These are phyloP conservation scores for Holcopasites calliopsidis DNA, from an alignment of 1,140 invertebrate species.

Conservation along the genomic window DNA sequence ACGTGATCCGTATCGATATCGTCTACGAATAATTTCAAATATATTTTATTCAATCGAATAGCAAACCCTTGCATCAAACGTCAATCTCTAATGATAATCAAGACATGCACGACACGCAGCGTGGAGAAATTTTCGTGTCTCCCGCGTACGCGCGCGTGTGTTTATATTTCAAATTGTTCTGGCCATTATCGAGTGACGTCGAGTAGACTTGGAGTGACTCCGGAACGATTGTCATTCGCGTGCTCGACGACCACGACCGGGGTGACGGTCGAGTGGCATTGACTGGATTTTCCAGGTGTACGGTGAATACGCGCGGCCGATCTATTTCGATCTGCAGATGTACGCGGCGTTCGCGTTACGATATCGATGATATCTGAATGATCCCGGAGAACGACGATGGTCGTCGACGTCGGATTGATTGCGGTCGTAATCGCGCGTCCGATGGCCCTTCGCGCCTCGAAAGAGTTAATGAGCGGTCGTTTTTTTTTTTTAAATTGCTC, in stretches of 20 bases:
- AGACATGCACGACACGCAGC: constrained; percentile 1
- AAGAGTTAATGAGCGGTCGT: constrained; percentile 3
- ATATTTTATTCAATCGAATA: background rate
- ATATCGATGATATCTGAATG: constrained; percentile 17
- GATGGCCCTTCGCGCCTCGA: constrained; percentile 28
- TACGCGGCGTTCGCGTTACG: background rate
- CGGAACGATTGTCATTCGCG: constrained; percentile 46
- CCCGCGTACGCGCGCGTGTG: background rate
- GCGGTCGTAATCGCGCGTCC: constrained; percentile 33
- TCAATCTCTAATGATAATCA: background rate
- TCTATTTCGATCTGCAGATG: constrained; percentile 50
- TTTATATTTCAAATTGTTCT: constrained; percentile 23
- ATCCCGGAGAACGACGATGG: constrained; percentile 43
- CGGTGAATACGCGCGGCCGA: constrained; percentile 29
- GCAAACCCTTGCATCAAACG: too few relatives aligned
- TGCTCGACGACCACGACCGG: background rate
- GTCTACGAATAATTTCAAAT: background rate
- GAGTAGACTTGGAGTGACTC: constrained; percentile 44
- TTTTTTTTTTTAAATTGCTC: background rate
- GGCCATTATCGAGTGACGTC: constrained; percentile 34
- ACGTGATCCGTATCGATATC: background rate
- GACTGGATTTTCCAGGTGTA: constrained; percentile 29
- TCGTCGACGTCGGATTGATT: constrained; percentile 48
- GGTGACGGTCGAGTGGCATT: constrained; percentile 35
- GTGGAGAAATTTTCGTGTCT: constrained; percentile 1